Percentiles rank a stretch among this genome's conserved stretches.
Conservation (phyloP, 2,797 vertebrate genomes). For the Coranthus polyacanthus region DNA sequence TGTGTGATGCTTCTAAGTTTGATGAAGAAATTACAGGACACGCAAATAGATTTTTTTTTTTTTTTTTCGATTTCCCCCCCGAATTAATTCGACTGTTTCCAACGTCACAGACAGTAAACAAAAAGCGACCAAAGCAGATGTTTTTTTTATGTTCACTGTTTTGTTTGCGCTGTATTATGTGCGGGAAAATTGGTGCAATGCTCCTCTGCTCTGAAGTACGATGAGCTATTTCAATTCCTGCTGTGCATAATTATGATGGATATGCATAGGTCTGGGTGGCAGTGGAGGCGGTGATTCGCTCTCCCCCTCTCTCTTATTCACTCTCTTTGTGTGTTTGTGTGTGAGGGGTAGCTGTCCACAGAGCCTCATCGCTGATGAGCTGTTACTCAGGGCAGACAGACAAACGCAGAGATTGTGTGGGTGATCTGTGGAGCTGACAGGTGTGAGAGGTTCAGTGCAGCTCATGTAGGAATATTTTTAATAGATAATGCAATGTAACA, state of each 20-base stretch:
- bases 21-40: conserved; percentile 37
- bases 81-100: conserved; percentile 53
- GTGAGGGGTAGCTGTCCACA: conserved; percentile 44
- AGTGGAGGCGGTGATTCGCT: conserved; percentile 56
- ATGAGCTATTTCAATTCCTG: conserved; percentile 74
- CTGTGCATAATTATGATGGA: conserved; percentile 81
- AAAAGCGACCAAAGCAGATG: conserved; percentile 54
- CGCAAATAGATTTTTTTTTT: conserved; percentile 19
- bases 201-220: conserved; percentile 62
- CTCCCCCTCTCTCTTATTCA: background rate
- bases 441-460: conserved; percentile 52
- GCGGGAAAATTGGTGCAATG: conserved; percentile 56
- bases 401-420: conserved; percentile 71
- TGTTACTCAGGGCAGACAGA: conserved; percentile 73
- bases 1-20: background rate
- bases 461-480: conserved; percentile 52
- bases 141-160: conserved; percentile 54
- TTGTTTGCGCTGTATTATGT: conserved; percentile 56
- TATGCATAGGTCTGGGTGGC: conserved; percentile 69
- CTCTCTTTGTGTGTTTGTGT: conserved; percentile 23
- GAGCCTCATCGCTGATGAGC: conserved; percentile 66
- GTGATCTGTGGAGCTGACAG: conserved; percentile 72
- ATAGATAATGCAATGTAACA: conserved; percentile 52
- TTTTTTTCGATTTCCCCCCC: conserved; percentile 6
- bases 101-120: conserved; percentile 46